Evolutionary conservation across 2,888 invertebrate genomes (phyloP).

Genomic region (Eupithecia subumbrata): DNA sequence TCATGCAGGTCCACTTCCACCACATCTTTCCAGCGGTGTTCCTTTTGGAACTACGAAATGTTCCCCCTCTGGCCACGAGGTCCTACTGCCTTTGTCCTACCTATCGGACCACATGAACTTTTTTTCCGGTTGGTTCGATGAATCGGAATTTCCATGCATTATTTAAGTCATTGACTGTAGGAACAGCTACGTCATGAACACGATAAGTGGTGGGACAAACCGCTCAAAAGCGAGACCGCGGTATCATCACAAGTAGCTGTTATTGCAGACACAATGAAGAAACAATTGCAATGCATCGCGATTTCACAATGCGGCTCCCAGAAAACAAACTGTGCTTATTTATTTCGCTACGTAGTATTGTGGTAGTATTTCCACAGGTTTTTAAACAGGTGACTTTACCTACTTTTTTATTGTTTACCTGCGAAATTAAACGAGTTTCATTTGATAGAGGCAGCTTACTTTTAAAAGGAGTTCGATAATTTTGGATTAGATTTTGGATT

Average conservation of each 20-base stretch:
- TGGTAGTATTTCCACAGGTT: slow-evolving; percentile 35
- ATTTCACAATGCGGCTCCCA: slow-evolving; percentile 59
- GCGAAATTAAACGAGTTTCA: background rate
- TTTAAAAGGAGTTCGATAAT: no score
- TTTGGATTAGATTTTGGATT: no score
- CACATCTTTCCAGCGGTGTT: no score
- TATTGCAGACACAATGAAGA: slow-evolving; percentile 47
- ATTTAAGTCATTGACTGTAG: no score
- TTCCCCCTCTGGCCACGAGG: no score
- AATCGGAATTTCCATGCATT: no score
- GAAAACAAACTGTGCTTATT: slow-evolving; percentile 56
- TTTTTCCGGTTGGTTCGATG: no score
- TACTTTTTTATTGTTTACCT: background rate
- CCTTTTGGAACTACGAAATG: no score
- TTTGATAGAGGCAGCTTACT: no score
- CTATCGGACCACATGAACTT: no score
- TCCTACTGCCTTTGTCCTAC: no score
- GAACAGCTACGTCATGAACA: slow-evolving; percentile 31
- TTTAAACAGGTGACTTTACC: slow-evolving; percentile 1
- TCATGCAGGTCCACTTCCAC: no score
- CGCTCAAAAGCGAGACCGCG: slow-evolving; percentile 24
- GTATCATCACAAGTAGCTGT: slow-evolving; percentile 40
- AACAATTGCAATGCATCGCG: slow-evolving; percentile 50
- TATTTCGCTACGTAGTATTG: slow-evolving; percentile 52
- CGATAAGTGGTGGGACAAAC: slow-evolving; percentile 29